Evolutionary conservation across 2,113 vertebrate genomes (phyloP).

Genomic region (Eurystomus gularis): DNA sequence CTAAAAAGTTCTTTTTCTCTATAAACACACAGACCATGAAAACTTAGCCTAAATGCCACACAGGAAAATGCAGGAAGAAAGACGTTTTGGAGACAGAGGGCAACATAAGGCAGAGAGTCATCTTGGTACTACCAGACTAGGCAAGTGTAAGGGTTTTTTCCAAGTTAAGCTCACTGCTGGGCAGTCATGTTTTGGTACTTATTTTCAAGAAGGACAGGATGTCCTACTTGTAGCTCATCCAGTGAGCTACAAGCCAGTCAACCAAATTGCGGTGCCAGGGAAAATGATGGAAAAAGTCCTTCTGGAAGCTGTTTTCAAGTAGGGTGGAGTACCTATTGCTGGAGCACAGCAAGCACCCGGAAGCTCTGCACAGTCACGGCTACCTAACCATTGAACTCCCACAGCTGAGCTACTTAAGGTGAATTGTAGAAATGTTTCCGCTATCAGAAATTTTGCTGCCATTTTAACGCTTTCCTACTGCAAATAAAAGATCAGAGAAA

Average conservation of each 20-base stretch:
- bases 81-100: neutral
- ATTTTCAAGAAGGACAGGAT: neutral
- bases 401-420: neutral
- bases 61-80: neutral
- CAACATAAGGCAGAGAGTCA: neutral
- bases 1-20: neutral
- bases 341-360: neutral
- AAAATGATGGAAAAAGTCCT: neutral
- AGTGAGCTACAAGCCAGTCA: neutral
- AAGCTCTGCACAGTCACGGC: neutral
- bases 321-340: neutral
- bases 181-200: neutral
- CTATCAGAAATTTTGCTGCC: neutral
- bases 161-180: neutral
- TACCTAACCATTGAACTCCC: neutral
- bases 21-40: neutral
- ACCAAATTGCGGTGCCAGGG: neutral
- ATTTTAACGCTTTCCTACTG: neutral
- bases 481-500: neutral
- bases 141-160: neutral
- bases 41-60: neutral
- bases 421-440: neutral
- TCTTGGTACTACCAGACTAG: accelerated
- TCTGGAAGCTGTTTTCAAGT: neutral
- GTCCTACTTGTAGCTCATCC: neutral